A percentile compares a stretch with the other conserved stretches of the same genome.
Evolutionary conservation across 2,888 invertebrate genomes (phyloP).

Genomic region (Mesodorylaimus sp.): DNA sequence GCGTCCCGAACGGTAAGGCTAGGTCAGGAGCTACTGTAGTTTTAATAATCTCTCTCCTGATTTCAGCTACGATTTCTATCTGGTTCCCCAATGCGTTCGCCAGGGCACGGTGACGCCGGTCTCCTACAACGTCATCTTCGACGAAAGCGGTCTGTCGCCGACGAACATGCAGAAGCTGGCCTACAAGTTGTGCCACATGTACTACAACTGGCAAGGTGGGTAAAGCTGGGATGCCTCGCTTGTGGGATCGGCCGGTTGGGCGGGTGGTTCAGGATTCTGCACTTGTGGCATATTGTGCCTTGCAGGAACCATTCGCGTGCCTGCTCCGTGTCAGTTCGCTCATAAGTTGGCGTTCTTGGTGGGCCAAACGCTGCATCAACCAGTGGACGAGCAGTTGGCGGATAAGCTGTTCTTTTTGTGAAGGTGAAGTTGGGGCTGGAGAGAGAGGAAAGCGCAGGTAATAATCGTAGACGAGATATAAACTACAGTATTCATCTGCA

Average conservation of each 20-base stretch:
- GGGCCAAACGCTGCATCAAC: constrained; percentile 53
- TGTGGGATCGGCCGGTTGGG: no score
- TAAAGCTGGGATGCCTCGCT: no score
- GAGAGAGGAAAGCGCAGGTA: no score
- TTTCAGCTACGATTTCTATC: constrained; percentile 68
- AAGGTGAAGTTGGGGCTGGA: no score
- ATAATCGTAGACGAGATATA: no score
- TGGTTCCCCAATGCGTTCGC: constrained; percentile 63
- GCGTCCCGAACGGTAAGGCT: constrained; percentile 44
- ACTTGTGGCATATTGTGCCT: no score
- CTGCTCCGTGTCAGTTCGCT: constrained; percentile 81
- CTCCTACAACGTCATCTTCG: constrained; percentile 64
- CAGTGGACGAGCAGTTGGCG: constrained; percentile 20
- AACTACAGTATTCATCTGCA: no score
- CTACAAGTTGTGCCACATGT: constrained; percentile 68
- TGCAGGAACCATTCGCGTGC: constrained; percentile 64
- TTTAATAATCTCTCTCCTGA: not conserved
- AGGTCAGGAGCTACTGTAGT: not conserved
- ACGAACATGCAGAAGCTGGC: constrained; percentile 62
- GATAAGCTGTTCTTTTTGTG: constrained; percentile 28
- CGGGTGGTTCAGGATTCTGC: no score
- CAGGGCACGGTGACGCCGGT: constrained; percentile 83
- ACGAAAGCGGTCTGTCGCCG: constrained; percentile 47
- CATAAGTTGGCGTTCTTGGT: constrained; percentile 77
- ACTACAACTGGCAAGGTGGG: constrained; percentile 72